These are phyloP conservation scores for Octodonta nipae DNA, from an alignment of 2,888 invertebrate species.

Conservation along the genomic window DNA sequence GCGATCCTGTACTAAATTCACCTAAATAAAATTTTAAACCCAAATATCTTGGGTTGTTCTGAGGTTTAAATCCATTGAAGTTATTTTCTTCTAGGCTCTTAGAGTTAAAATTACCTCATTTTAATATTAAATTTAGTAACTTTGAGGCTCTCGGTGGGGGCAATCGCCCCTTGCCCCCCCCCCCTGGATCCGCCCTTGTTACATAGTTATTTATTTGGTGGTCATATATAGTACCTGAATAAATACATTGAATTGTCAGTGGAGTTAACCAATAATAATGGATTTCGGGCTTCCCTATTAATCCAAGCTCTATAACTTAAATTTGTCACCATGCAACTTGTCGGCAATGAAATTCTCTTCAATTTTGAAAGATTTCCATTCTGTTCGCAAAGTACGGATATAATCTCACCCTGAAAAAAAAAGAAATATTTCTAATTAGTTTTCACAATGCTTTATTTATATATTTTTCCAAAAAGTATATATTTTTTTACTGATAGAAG, in stretches of 20 bases:
- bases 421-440: neutral
- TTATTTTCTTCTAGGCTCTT: too few relatives aligned
- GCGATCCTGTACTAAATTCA: too few relatives aligned
- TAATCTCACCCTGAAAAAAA: constrained; percentile 29
- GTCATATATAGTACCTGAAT: constrained; percentile 30
- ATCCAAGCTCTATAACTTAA: constrained; percentile 72
- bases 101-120: too few relatives aligned
- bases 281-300: constrained; percentile 51
- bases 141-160: too few relatives aligned
- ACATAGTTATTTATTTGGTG: constrained; percentile 1
- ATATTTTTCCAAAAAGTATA: neutral
- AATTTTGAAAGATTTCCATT: constrained; percentile 27
- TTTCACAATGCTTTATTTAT: neutral
- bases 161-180: too few relatives aligned
- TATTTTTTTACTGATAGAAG: neutral
- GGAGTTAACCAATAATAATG: constrained; percentile 64
- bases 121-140: too few relatives aligned
- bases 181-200: too few relatives aligned
- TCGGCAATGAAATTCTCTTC: constrained; percentile 23
- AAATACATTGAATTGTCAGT: constrained; percentile 61
- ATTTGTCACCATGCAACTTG: constrained; percentile 46
- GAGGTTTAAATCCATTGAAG: too few relatives aligned
- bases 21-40: too few relatives aligned
- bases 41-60: too few relatives aligned
- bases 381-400: constrained; percentile 29